Conservation (phyloP, 2,888 invertebrate genomes). For the Limnephilus rhombicus region DNA sequence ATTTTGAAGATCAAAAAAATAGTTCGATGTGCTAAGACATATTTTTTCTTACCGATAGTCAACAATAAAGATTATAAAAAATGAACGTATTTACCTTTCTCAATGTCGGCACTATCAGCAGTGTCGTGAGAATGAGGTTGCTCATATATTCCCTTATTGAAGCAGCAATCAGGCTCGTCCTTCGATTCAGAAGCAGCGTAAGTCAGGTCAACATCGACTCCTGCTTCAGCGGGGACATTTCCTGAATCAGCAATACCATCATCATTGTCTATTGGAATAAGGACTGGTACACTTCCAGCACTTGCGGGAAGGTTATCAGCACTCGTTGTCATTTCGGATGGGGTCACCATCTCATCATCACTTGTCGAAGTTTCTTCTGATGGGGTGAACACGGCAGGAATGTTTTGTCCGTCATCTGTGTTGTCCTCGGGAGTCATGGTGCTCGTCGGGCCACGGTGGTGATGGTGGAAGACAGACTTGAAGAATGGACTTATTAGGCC, state of each 20-base stretch:
- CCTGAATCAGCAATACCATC: constrained; percentile 4
- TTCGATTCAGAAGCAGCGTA: background rate
- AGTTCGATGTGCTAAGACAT: too few relatives aligned
- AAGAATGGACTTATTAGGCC: background rate
- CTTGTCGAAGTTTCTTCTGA: constrained; percentile 24
- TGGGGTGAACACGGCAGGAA: background rate
- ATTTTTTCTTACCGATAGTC: background rate
- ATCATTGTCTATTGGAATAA: background rate
- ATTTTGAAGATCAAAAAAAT: too few relatives aligned
- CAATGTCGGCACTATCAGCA: background rate
- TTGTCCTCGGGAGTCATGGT: background rate
- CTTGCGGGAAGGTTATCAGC: background rate
- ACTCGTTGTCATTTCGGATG: background rate
- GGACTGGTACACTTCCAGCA: background rate
- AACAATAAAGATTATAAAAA: background rate
- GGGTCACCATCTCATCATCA: background rate
- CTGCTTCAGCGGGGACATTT: background rate
- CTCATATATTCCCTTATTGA: background rate
- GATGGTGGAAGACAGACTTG: background rate
- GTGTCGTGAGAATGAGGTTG: background rate
- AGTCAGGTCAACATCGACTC: background rate
- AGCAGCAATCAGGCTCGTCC: constrained; percentile 11
- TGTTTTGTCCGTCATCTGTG: constrained; percentile 5
- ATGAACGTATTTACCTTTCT: background rate
- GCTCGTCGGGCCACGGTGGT: background rate